Evolutionary conservation across 2,888 invertebrate species (phyloP), one percentile per base, ranked within the genome.

Genomic region (Cataglyphis albicans): DNA sequence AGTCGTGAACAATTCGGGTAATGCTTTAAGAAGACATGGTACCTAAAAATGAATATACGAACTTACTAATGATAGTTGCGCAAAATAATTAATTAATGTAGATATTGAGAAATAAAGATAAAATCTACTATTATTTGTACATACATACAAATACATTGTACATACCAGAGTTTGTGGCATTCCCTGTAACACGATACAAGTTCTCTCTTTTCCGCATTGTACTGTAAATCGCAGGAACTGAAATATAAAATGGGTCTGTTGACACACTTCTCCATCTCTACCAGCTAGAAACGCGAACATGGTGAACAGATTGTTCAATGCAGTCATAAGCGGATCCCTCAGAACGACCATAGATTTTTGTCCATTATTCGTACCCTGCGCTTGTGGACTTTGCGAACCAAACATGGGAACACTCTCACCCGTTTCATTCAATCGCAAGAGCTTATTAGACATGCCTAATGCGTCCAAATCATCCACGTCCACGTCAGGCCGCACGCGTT

Each of bases 191-290:
- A 98, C 96, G 9, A 97, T 95, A 81, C 96, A 96, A 12, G 97
- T 96, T 89, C 97, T 95, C 72, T 97, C 97, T 74, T 96, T 96
- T 0, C 98, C 98, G 93, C 97, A 97, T 89, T 97, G 96, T 0
- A 98, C 98, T 65, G 97, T 95, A 85, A 97, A 95, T 72, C 97
- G 96, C 52, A 98, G 95, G 92, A 98, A 97, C 92, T 98, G 97
- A 90, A 97, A 96, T 80, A 98, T 97, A 92, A 98, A 98, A 93
- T 97, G 97, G 0, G 98, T 97, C 93, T 98, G 97, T 73, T 98
- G 97, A 0, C 98, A 97, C 0, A 98, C 96, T 90, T 97, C 97
- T n/a, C 98, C 97, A 81, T 97, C 97, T 91, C 96, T 95, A 1
- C 96, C 96, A 61, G 96, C 97, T 73, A 97, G 95, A 88, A 97